Evolutionary conservation across 2,888 invertebrate genomes (phyloP), one percentile per base, ranked within the genome.

Genomic region (Drosophila nr. medialis): DNA sequence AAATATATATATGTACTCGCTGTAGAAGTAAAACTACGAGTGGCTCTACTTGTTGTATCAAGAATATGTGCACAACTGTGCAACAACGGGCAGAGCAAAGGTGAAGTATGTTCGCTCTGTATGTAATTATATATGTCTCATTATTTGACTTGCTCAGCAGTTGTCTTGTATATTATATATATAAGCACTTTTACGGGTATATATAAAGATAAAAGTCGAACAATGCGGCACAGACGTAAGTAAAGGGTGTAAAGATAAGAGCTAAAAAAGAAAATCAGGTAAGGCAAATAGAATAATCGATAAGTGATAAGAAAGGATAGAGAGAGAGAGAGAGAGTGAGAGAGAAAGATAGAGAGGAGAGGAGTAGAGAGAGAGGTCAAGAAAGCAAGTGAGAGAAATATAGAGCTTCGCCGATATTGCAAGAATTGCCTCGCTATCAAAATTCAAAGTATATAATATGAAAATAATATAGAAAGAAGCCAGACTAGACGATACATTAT

Each of bases 171-270:
- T 63, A 64, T 18, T 32, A 60, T 42, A 50, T 27, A 56, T 51
- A 13, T 54, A 50, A 56, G 29, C 40, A 30, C 11, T 56, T 50
- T 11, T 29, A 50, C 50, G 8, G 45, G 27, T 55, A 15, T 10
- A 30, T 49, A 15, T 29, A 53, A 50, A 67, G 29, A 53, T 54
- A 75, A 36, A 40, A 64, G 68, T 48, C 61, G 51, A 64, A 64
- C 64, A 62, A 49, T 56, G 51, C 61, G 34, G 45, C 36, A 40
- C 27, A 51, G 27, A 27, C 53, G 8, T 36, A 45, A 42, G 30
- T 36, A 63, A 58, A 30, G 40, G 36, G 59, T 60, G 60, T 48
- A 70, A 70, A 65, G 65, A 75, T 80, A 75, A 58, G 50, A 64
- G 49, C 27, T n/a, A 29, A 54, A 59, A 34, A 56, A 48, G 30